These are phyloP conservation scores for Champsocephalus gunnari DNA, from an alignment of 2,797 vertebrate genomes.

Conservation along the genomic window DNA sequence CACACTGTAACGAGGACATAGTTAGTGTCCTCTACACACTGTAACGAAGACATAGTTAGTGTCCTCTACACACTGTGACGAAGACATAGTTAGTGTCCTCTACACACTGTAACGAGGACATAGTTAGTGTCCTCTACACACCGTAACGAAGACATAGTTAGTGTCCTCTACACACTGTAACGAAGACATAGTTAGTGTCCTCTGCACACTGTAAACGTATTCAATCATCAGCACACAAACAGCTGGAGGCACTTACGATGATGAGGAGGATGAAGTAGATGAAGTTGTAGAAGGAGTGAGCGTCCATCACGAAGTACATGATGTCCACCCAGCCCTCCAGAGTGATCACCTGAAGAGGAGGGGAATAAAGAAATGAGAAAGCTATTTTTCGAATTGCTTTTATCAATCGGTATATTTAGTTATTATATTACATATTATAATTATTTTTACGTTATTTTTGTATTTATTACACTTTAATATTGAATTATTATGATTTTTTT, in stretches of 20 bases:
- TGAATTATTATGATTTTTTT: too few relatives aligned
- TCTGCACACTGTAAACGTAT: not conserved
- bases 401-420: too few relatives aligned
- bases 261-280: slow-evolving; percentile 95
- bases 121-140: too few relatives aligned
- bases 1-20: not conserved
- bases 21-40: slow-evolving; percentile 2
- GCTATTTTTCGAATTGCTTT: too few relatives aligned
- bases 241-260: slow-evolving; percentile 72
- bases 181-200: slow-evolving; percentile 9
- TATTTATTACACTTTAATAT: too few relatives aligned
- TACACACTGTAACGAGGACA: not conserved
- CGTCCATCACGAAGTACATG: slow-evolving; percentile 99
- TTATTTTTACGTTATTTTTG: too few relatives aligned
- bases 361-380: not conserved
- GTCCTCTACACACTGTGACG: too few relatives aligned
- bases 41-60: slow-evolving; percentile 9
- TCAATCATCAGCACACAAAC: slow-evolving; percentile 16
- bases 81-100: slow-evolving; percentile 5
- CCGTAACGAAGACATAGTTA: not conserved
- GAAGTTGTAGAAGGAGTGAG: slow-evolving; percentile 99
- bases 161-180: too few relatives aligned
- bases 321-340: slow-evolving; percentile 99
- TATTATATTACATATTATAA: too few relatives aligned
- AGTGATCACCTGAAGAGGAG: slow-evolving; percentile 91